A percentile compares a stretch with the other conserved stretches of the same genome.
Evolutionary conservation across 2,113 vertebrate genomes (phyloP).

Genomic region (Numenius arquata): DNA sequence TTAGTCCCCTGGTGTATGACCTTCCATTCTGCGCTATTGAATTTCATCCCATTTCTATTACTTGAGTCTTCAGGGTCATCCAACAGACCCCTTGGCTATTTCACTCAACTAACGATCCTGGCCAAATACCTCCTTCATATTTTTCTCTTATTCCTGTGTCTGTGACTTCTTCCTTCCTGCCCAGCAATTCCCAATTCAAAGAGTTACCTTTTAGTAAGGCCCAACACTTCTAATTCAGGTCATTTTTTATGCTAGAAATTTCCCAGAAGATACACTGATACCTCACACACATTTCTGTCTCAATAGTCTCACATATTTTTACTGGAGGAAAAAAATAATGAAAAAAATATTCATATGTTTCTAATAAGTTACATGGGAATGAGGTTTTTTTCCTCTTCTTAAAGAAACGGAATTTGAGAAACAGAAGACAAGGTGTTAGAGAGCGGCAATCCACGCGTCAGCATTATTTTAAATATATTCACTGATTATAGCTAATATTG

Average conservation of each 20-base stretch:
- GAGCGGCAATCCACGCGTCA: not conserved
- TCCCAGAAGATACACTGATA: not conserved
- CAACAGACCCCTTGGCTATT: slow-evolving; percentile 18
- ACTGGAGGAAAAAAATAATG: fast-evolving
- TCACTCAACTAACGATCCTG: not conserved
- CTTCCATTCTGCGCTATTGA: not conserved
- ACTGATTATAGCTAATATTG: not conserved
- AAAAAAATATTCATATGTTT: not conserved
- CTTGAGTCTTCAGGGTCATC: not conserved
- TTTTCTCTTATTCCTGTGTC: not conserved
- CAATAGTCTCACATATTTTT: not conserved
- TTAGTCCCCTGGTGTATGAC: not conserved
- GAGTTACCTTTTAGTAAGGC: not conserved
- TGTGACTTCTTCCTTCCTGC: not conserved
- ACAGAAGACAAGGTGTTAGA: not conserved
- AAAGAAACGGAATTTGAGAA: not conserved
- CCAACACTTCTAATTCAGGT: not conserved
- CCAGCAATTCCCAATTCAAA: not conserved
- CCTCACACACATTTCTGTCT: not conserved
- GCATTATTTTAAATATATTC: not conserved
- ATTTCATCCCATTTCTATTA: slow-evolving; percentile 49
- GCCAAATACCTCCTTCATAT: not conserved
- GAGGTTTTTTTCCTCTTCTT: not conserved
- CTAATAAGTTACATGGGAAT: not conserved
- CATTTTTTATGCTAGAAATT: not conserved